Evolutionary conservation across 2,797 vertebrate species (phyloP).

Genomic region (Ctenosaura bakeri): DNA sequence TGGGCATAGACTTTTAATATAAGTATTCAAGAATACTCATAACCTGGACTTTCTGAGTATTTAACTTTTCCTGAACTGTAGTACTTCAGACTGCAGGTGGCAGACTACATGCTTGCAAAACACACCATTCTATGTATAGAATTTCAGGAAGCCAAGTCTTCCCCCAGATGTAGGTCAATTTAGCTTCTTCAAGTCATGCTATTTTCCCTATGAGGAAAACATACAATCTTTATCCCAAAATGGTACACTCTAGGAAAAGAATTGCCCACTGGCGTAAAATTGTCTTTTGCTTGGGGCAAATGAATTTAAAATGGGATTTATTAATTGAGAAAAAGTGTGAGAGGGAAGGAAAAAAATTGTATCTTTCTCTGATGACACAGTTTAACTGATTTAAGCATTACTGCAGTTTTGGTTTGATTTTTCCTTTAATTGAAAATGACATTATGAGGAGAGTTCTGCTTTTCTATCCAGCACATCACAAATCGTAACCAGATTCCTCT

Average conservation of each 20-base stretch:
- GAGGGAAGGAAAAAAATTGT: not conserved
- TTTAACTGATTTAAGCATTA: constrained; percentile 25
- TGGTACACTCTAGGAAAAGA: not conserved
- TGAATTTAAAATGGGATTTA: not conserved
- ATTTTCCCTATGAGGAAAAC: not conserved
- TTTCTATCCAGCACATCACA: constrained; percentile 51
- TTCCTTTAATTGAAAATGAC: constrained; percentile 16
- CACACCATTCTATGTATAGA: not conserved
- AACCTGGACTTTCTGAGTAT: not conserved
- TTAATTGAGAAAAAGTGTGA: not conserved
- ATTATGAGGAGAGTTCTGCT: constrained; percentile 63
- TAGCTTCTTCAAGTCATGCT: not conserved
- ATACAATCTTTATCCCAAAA: not conserved
- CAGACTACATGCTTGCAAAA: not conserved
- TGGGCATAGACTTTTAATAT: not conserved
- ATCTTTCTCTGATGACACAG: not conserved
- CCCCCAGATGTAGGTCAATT: not conserved
- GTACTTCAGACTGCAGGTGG: not conserved
- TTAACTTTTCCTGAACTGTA: not conserved
- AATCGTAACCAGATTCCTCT: constrained; percentile 62
- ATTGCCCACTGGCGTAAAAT: not conserved
- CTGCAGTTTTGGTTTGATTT: constrained; percentile 35
- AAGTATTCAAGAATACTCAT: no score
- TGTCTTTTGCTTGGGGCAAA: not conserved
- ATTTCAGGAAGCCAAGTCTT: not conserved